Conservation (phyloP, 2,113 vertebrate genomes). For the Uria aalge region DNA sequence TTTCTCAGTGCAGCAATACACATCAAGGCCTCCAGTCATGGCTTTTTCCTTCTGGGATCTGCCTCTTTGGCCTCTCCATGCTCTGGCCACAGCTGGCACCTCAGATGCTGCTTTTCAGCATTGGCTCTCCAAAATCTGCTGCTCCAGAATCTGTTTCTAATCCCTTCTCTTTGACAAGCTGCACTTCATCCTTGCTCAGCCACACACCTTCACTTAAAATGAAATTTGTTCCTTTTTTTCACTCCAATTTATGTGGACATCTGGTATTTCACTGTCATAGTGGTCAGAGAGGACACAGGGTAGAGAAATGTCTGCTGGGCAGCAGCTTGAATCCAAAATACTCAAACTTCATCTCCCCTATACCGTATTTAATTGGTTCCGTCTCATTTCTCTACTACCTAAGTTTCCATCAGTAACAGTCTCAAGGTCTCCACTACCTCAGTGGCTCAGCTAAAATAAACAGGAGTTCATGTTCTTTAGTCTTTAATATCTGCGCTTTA, state of each 20-base stretch:
- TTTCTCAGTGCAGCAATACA: background rate
- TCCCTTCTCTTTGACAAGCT: background rate
- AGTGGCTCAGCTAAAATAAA: background rate
- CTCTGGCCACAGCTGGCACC: background rate
- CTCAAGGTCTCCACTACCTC: background rate
- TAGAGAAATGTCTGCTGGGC: background rate
- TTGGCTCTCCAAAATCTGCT: background rate
- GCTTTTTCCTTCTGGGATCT: background rate
- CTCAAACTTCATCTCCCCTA: background rate
- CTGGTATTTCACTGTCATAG: fast-evolving
- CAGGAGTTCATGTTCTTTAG: background rate
- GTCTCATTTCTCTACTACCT: background rate
- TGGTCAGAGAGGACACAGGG: background rate
- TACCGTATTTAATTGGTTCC: background rate
- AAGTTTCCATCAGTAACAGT: background rate
- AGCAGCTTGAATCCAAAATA: background rate
- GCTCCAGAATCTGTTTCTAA: background rate
- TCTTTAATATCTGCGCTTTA: background rate
- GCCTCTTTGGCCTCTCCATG: background rate
- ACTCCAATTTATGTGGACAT: background rate
- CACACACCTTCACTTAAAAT: background rate
- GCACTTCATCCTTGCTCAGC: background rate
- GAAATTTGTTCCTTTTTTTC: background rate
- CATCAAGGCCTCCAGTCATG: background rate
- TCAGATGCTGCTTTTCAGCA: background rate